Percentiles rank a stretch among this genome's conserved stretches.
Conservation (phyloP, 2,797 vertebrate species). For the Falco novaeseelandiae region DNA sequence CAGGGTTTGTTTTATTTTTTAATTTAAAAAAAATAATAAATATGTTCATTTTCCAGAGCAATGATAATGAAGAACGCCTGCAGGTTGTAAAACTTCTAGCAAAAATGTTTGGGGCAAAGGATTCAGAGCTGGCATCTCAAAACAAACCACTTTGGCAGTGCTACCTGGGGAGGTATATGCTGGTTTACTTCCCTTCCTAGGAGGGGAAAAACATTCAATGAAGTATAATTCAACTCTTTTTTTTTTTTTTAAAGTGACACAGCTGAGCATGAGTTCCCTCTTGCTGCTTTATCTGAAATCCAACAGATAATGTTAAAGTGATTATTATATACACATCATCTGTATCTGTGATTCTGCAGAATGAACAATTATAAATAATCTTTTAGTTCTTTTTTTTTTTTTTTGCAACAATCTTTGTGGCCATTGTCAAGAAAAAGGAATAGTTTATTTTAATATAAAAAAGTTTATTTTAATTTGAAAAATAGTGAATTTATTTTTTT, state of each 20-base stretch:
- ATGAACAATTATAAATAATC: not conserved
- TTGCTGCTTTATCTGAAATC: constrained; percentile 4
- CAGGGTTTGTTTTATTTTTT: not conserved
- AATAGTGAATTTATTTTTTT: no score
- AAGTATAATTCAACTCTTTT: not conserved
- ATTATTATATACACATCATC: not conserved
- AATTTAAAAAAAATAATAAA: not conserved
- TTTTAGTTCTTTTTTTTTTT: not conserved
- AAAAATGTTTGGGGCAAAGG: constrained; percentile 99
- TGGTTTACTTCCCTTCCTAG: not conserved
- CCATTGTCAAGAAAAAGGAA: not conserved
- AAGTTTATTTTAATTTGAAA: no score
- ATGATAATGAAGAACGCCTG: constrained; percentile 97
- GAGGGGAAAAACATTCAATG: not conserved
- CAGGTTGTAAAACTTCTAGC: constrained; percentile 97
- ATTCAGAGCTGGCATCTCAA: constrained; percentile 95
- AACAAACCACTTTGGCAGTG: constrained; percentile 99
- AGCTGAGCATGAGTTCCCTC: not conserved
- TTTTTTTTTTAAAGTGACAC: not conserved
- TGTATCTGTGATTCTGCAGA: not conserved
- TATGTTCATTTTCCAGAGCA: constrained; percentile 84
- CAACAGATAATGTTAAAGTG: not conserved
- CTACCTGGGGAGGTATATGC: constrained; percentile 91
- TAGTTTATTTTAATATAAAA: not conserved
- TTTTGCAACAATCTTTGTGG: not conserved